A percentile compares a stretch with the other conserved stretches of the same genome.
Evolutionary conservation across 2,888 invertebrate species (phyloP).

Genomic region (Coleophora flavipennella): DNA sequence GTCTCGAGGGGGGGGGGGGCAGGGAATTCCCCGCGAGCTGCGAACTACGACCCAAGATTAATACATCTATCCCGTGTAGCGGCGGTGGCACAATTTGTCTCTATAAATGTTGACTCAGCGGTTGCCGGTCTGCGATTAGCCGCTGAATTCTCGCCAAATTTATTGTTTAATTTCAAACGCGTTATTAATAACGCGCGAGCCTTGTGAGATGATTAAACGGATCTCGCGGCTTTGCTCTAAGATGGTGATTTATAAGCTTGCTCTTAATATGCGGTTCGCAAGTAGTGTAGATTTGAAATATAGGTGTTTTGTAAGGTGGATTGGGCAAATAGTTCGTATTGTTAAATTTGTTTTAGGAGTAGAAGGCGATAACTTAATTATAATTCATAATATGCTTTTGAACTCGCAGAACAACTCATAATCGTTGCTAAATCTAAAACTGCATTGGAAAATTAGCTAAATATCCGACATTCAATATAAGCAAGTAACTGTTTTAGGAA

Average conservation of each 20-base stretch:
- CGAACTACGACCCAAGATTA: constrained; percentile 55
- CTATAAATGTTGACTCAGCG: constrained; percentile 72
- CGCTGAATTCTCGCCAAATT: constrained; percentile 43
- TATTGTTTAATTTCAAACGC: constrained; percentile 71
- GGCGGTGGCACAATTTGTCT: constrained; percentile 71
- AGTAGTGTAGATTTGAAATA: constrained; percentile 24
- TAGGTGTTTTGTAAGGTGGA: too few relatives aligned
- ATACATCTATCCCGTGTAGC: constrained; percentile 64
- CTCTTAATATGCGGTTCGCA: constrained; percentile 44
- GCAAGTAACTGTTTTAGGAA: too few relatives aligned
- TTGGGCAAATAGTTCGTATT: too few relatives aligned
- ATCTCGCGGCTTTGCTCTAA: constrained; percentile 57
- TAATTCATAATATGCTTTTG: too few relatives aligned
- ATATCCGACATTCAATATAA: too few relatives aligned
- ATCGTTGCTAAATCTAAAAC: too few relatives aligned
- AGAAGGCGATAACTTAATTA: too few relatives aligned
- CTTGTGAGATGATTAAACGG: constrained; percentile 65
- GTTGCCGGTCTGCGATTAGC: constrained; percentile 64
- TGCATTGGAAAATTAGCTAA: too few relatives aligned
- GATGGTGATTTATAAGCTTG: constrained; percentile 60
- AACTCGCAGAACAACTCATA: too few relatives aligned
- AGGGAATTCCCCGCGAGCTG: constrained; percentile 32
- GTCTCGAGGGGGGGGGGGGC: constrained; percentile 27
- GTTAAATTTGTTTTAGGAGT: too few relatives aligned
- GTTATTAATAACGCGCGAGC: constrained; percentile 67